Conservation (phyloP, 2,888 invertebrate genomes). For the Drosophila peninsularis region DNA sequence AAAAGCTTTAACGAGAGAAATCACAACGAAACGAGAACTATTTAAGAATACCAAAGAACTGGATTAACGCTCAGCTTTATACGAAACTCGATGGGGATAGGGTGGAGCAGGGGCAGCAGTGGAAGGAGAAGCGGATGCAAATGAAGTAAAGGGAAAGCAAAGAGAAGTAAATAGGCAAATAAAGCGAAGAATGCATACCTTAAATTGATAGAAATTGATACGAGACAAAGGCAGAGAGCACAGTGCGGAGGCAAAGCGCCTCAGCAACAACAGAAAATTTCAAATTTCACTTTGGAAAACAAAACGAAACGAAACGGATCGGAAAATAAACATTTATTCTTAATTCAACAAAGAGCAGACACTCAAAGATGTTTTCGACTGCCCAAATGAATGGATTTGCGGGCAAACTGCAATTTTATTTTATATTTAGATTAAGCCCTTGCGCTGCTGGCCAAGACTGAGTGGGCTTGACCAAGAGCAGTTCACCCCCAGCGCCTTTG, state of each 20-base stretch:
- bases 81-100: neutral
- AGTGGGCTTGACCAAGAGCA: neutral
- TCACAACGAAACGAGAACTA: neutral
- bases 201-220: constrained; percentile 1
- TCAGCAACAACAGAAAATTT: neutral
- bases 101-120: neutral
- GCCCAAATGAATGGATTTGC: constrained; percentile 1
- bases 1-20: neutral
- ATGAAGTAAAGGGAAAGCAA: neutral
- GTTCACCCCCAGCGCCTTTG: constrained; percentile 4
- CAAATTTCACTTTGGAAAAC: neutral
- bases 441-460: neutral
- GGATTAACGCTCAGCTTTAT: neutral
- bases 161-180: constrained; percentile 1
- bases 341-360: neutral
- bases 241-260: neutral
- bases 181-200: neutral
- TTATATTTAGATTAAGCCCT: neutral
- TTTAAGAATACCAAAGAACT: neutral
- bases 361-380: neutral
- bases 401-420: neutral
- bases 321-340: constrained; percentile 1
- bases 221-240: neutral
- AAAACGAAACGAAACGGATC: neutral
- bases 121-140: neutral